Base-by-base conservation (phyloP, 2,888 invertebrate species). In the Platynereis dumerilii region DNA sequence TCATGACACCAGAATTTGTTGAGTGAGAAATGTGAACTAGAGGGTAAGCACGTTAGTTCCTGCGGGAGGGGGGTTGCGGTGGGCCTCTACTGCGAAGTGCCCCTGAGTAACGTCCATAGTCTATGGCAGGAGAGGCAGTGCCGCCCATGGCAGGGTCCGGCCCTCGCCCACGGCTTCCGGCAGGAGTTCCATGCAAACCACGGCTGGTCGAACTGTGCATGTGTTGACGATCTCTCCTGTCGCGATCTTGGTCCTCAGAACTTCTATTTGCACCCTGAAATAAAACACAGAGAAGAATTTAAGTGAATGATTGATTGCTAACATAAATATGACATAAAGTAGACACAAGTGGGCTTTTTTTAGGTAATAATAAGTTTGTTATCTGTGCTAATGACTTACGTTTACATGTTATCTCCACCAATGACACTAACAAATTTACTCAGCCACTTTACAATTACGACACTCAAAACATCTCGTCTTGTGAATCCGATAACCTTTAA, bases 121-220 rank as follows among this genome's bases (percentile, higher is more conserved):
- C 80, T 28, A 77, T 79, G 22, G 75, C 76, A 15, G 78, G 78
- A 27, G 77, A 74, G n/a, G 74, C 74, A 26, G 70, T 74, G 64
- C 77, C 75, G 64, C 77, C 75, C 20, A 52, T 74, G 64, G 77
- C 75, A 53, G 77, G 78, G 57, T 81, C 81, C 29, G 74, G 66
- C 52, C 58, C 52, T 12, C 79, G 74, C 29, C 77, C 72, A 42
- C 77, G 55, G 64, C 75, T 54, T 64, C 75, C 70, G 3, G 69
- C 70, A 17, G 78, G 77, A 34, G 81, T 79, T 15, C 79, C 79
- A 58, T 79, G 82, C 17, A 81, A 68, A 58, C 76, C 80, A 44
- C 80, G 69, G 12, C 80, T 77, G 55, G 81, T 77, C n/a, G 80
- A 79, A 62, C 78, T 78, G 60, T 80, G 79, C 68, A 81, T 75